Base-by-base conservation (phyloP, 2,888 invertebrate species). In the Melipona bicolor region DNA sequence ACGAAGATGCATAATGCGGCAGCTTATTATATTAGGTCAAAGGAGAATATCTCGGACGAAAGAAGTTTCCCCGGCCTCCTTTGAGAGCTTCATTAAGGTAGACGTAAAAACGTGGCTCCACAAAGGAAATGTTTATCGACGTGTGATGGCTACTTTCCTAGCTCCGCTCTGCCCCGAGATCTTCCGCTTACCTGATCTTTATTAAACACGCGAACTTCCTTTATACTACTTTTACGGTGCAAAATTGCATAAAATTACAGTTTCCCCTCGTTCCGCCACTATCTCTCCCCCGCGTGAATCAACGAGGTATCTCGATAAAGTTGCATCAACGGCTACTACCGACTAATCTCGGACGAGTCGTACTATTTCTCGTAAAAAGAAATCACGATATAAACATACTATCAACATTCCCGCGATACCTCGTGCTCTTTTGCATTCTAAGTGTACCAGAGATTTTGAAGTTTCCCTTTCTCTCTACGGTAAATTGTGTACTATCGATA, bases 111-210 rank as follows among this genome's bases (percentile, higher is more conserved):
- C 17, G 64, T 32, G 43, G 43, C 43, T 13, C 4, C 15, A 49
- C 54, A 49, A 32, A 56, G 62, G 32, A 71, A 68, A 61, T 68
- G n/a, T 76, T 76, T 61, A 59, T 75, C 27, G 67, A 32, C 32
- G 36, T 32, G n/a, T 73, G 62, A 52, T 32, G 50, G 32, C 32
- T 52, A 32, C 3, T 59, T 64, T 17, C n/a, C 17, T 11, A 19
- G 6, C 19, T 19, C 21, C 21, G n/a, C 13, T 43, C 43, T 9
- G 43, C 43, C 9, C 43, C 52, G 3, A 52, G 36, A 24, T 2
- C n/a, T n/a, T 9, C 17, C 49, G 15, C 4, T 17, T 9, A 13
- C 64, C 13, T 3, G 15, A 21, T 52, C 36, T 32, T 52, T 36
- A 74, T 52, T 64, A 64, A 24, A 4, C 50, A 21, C 15, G 52